Evolutionary conservation across 2,113 vertebrate genomes (phyloP), one percentile per base, ranked within the genome.

Genomic region (Scortum barcoo): DNA sequence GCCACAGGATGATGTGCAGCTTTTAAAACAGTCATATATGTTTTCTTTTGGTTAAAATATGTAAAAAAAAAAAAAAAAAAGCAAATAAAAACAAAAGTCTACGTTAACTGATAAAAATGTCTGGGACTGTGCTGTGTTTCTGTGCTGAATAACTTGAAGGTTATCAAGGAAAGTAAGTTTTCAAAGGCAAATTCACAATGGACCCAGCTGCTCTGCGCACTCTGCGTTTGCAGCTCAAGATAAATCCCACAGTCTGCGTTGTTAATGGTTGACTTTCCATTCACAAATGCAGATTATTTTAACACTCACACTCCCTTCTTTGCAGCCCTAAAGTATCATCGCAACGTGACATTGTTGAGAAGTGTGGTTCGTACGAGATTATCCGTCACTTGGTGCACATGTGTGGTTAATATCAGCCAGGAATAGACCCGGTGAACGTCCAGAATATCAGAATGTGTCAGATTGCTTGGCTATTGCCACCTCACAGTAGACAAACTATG

Each of bases 401-500:
- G 63, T 40, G 60, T 57, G 58, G 44, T 58, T 78, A 8, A 58
- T 46, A 66, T 65, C 10, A 65, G n/a, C 36, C 72, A 75, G 51
- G 66, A 86, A 86, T 81, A 89, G 57, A 74, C 58, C 9, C 6
- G 26, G 26, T 13, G 42, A 84, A 57, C 16, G 7, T 44, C 36
- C 28, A 61, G 46, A 72, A 68, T 71, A 46, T 73, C 16, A 46
- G 61, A 82, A 63, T 19, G 79, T 73, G 53, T 87, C 81, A 42
- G 42, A 76, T 68, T 76, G 38, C 84, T 63, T 33, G 19, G 61
- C 56, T 28, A 13, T 65, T 40, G 11, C 62, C 44, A 40, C 24
- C 53, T 54, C 84, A 90, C 80, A 86, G 81, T 78, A 69, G 74
- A 65, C 42, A 30, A 28, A 68, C 83, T 89, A 88, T 83, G 69